These are phyloP conservation scores for Melanotaenia nigrans DNA, from an alignment of 2,797 vertebrate genomes.

Conservation along the genomic window DNA sequence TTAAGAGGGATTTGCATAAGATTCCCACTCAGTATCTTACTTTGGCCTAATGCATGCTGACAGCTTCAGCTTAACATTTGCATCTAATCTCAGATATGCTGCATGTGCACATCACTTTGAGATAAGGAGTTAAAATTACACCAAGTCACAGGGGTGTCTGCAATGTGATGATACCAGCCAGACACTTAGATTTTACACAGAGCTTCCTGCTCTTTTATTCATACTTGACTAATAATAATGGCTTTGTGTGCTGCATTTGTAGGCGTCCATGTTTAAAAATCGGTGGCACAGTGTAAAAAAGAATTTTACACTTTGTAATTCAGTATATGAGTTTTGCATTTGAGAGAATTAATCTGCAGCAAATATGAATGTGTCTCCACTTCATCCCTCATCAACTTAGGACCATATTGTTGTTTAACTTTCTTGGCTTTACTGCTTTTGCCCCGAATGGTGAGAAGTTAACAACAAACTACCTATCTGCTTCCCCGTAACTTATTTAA, in stretches of 20 bases:
- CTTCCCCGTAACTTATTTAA: not conserved
- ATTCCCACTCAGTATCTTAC: conserved; percentile 48
- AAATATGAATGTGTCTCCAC: conserved; percentile 16
- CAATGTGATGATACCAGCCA: conserved; percentile 34
- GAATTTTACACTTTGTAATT: not conserved
- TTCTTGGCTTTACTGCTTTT: not conserved
- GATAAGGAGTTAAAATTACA: conserved; percentile 34
- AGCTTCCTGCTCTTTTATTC: conserved; percentile 5
- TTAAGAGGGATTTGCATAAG: conserved; percentile 70
- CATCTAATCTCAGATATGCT: conserved; percentile 62
- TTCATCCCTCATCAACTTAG: not conserved
- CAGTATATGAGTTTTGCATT: conserved; percentile 5
- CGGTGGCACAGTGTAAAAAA: conserved; percentile 1
- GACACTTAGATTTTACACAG: conserved; percentile 33
- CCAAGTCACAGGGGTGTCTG: conserved; percentile 17
- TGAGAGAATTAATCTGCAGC: conserved; percentile 8
- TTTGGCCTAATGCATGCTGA: conserved; percentile 42
- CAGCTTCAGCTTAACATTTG: conserved; percentile 39
- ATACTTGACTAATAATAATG: not conserved
- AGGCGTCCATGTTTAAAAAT: conserved; percentile 7
- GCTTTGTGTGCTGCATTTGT: not conserved
- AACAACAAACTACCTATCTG: not conserved
- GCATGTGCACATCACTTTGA: conserved; percentile 40
- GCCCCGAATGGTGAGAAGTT: not conserved
- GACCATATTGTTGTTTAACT: too few species aligned